A percentile compares a stretch with the other conserved stretches of the same genome.
These are phyloP conservation scores for Heterocephalus glaber DNA, from an alignment of 2,113 vertebrate genomes.

Conservation along the genomic window DNA sequence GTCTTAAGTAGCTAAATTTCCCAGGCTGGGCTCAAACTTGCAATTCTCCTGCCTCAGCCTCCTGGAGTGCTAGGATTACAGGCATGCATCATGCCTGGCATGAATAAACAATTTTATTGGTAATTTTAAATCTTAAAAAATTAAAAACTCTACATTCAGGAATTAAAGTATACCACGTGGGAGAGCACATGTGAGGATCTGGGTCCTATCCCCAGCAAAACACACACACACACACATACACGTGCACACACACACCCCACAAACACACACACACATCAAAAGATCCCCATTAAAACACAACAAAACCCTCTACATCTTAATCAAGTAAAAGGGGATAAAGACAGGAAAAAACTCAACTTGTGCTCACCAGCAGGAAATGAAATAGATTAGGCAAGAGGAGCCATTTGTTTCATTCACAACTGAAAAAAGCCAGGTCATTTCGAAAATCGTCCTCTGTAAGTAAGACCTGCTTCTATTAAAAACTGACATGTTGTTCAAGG, in stretches of 20 bases:
- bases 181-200: background rate
- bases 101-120: background rate
- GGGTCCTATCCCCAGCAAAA: background rate
- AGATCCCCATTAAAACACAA: background rate
- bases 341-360: background rate
- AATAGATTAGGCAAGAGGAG: background rate
- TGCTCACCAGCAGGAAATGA: background rate
- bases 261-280: too few species aligned
- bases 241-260: background rate
- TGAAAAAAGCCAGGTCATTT: constrained; percentile 33
- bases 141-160: background rate
- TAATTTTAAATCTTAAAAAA: constrained; percentile 42
- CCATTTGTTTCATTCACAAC: background rate
- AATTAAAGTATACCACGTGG: background rate
- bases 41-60: background rate
- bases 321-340: background rate
- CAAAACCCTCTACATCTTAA: background rate
- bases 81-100: background rate
- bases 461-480: constrained; percentile 1
- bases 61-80: background rate
- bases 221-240: background rate
- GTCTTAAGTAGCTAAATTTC: background rate
- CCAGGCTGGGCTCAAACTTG: background rate
- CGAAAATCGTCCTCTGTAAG: background rate
- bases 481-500: background rate